Base-by-base conservation (phyloP, 2,797 vertebrate genomes). In the Mareca strepera region DNA sequence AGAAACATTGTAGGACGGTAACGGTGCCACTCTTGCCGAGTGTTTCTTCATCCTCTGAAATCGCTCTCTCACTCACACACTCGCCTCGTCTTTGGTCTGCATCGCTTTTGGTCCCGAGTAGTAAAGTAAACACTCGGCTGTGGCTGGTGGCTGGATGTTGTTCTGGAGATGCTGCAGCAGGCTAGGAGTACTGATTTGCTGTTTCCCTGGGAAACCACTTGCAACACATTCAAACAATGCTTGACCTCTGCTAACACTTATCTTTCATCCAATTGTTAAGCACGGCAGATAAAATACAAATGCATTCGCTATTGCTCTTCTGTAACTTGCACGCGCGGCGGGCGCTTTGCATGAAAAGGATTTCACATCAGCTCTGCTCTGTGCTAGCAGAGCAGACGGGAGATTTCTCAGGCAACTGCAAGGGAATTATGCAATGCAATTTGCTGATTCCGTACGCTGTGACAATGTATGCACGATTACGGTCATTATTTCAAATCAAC, bases 181-280 rank as follows among this genome's bases (percentile, higher is more conserved):
- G 95, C 94, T 94, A 80, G 2, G 82, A 96, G 83, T 59, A 86
- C 96, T 93, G 94, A 96, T 96, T 95, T 96, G 94, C 96, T 82
- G 95, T 98, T 97, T 98, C 98, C 97, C 97, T 82, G 96, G 97
- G 98, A 98, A 97, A 97, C 97, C 97, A 97, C 94, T 93, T 94
- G 96, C 96, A 96, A 96, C 91, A 92, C 82, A 64, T 92, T 96
- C 96, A 97, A 97, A 97, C 94, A 94, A 93, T 63, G 85, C 97
- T 97, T 98, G 97, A 98, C 97, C 96, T 94, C 94, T 53, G 92
- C 91, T 93, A 94, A 87, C 93, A 91, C 79, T 95, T 93, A 91
- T 55, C 84, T 86, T 73, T 93, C 95, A 60, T 86, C 93, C 94
- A 78, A 35, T 91, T 90, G 85, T 95, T 88, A 87, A 93, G 81